phyloP scores from a whole-genome alignment of 2,888 invertebrate genomes.

The Bombylius major region DNA sequence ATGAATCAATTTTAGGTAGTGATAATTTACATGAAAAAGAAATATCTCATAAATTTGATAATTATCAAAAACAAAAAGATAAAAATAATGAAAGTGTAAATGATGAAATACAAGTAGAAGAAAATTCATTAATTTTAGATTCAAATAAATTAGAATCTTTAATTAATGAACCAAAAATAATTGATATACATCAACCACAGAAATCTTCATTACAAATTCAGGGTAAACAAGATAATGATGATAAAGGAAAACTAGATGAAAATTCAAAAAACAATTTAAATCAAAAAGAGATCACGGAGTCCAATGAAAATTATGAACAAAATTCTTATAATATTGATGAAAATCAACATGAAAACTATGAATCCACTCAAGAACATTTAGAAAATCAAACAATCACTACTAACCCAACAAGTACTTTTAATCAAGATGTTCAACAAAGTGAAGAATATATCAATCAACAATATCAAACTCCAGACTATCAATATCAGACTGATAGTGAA shows the following conservation, averaged over 20 bases:
- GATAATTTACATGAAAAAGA: neutral
- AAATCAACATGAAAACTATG: neutral
- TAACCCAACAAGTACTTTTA: too few species aligned
- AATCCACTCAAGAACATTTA: neutral
- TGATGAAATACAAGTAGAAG: neutral
- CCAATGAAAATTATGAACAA: constrained; percentile 1
- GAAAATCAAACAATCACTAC: neutral
- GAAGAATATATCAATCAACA: neutral
- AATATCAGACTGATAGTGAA: neutral
- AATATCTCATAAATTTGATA: neutral
- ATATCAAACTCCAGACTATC: neutral
- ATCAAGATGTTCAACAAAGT: neutral
- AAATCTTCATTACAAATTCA: neutral
- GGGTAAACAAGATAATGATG: neutral
- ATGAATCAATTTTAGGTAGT: neutral
- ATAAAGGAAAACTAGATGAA: neutral
- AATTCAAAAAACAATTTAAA: neutral
- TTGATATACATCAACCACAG: neutral
- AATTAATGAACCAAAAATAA: too few species aligned
- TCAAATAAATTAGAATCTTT: too few species aligned
- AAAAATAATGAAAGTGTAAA: neutral
- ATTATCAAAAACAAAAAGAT: neutral
- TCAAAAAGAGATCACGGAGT: constrained; percentile 2
- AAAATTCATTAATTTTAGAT: neutral
- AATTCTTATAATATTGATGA: neutral